Conservation (phyloP, 2,113 vertebrate species). For the Paracanthobrama guichenoti region DNA sequence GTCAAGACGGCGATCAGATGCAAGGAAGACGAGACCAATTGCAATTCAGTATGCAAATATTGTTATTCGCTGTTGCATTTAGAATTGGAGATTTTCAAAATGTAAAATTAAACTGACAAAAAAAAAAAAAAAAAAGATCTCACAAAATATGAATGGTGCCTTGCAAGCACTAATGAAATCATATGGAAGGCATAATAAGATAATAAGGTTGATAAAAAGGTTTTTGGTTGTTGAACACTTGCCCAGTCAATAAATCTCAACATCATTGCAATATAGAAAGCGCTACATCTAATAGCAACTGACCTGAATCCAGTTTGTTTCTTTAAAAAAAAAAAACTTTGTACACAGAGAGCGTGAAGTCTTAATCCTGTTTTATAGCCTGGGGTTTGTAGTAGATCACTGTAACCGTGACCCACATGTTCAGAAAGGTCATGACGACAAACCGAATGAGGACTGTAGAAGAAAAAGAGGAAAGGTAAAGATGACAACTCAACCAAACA, state of each 20-base stretch:
- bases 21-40: background rate
- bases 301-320: background rate
- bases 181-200: background rate
- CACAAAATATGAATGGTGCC: background rate
- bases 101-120: background rate
- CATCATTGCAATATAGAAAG: background rate
- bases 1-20: background rate
- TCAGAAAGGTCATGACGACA: slow-evolving; percentile 82
- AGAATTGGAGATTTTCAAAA: background rate
- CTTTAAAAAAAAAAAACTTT: background rate
- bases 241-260: background rate
- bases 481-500: background rate
- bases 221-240: background rate
- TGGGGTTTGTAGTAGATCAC: slow-evolving; percentile 80
- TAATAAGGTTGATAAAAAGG: too few species aligned
- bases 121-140: background rate
- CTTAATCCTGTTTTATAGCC: slow-evolving; percentile 74
- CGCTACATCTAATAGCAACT: background rate
- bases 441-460: slow-evolving; percentile 86
- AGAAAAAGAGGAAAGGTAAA: slow-evolving; percentile 6
- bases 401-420: slow-evolving; percentile 86
- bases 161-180: background rate
- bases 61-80: background rate
- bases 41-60: background rate
- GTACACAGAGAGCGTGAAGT: background rate